phyloP scores from a whole-genome alignment of 2,888 invertebrate species.

The Netelia virgata region DNA sequence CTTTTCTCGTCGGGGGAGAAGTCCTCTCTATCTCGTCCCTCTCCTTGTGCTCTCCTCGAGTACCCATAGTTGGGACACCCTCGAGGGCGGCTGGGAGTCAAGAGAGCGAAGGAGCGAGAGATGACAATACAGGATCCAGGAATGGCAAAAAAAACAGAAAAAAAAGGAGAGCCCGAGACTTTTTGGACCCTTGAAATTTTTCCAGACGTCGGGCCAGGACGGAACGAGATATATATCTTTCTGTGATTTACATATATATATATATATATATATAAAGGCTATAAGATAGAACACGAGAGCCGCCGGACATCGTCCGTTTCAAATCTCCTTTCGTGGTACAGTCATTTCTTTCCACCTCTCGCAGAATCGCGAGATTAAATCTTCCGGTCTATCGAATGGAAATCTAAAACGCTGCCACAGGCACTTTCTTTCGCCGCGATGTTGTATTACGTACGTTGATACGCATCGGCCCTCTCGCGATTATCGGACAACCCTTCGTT shows the following conservation, averaged over 20 bases:
- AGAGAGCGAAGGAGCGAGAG: constrained; percentile 30
- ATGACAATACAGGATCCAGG: constrained; percentile 34
- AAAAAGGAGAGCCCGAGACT: no score
- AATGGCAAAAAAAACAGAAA: constrained; percentile 25
- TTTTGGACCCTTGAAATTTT: constrained; percentile 57
- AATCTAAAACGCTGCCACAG: constrained; percentile 74
- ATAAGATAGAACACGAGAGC: constrained; percentile 1
- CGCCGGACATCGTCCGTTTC: constrained; percentile 52
- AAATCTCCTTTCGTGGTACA: constrained; percentile 38
- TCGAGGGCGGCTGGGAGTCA: constrained; percentile 37
- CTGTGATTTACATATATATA: neutral
- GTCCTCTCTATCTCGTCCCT: neutral
- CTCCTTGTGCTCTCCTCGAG: constrained; percentile 34
- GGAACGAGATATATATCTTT: constrained; percentile 5
- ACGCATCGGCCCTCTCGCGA: constrained; percentile 43
- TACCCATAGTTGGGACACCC: constrained; percentile 38
- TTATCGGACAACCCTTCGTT: neutral
- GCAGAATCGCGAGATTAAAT: constrained; percentile 68
- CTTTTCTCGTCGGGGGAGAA: constrained; percentile 3
- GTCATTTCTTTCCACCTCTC: constrained; percentile 43
- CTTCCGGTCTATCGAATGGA: constrained; percentile 73
- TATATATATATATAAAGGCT: neutral
- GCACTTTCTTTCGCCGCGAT: constrained; percentile 57
- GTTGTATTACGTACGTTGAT: constrained; percentile 49
- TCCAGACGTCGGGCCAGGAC: constrained; percentile 43